phyloP scores from a whole-genome alignment of 2,888 invertebrate species.

The Drosophila nigricruria region DNA sequence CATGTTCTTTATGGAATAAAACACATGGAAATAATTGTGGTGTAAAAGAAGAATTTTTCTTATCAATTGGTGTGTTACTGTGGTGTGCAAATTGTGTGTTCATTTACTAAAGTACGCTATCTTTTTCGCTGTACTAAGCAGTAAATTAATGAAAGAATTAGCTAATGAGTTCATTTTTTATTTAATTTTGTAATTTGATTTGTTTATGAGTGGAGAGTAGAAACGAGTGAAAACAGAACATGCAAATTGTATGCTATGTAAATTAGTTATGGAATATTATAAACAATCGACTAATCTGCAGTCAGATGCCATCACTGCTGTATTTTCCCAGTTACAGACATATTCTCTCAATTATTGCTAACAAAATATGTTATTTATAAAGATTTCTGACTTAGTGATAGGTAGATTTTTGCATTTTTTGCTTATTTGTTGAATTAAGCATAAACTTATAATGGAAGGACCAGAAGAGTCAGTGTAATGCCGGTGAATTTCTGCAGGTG shows the following conservation, averaged over 20 bases:
- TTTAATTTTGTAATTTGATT: not conserved
- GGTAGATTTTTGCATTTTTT: not conserved
- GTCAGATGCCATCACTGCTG: too few species aligned
- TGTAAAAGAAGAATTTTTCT: constrained; percentile 21
- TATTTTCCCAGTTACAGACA: too few species aligned
- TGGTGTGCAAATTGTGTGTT: not conserved
- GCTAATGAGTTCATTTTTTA: not conserved
- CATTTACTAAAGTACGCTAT: not conserved
- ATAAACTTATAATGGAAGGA: too few species aligned
- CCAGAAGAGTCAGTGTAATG: not conserved
- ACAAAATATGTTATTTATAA: not conserved
- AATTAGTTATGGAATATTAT: not conserved
- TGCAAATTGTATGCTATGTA: not conserved
- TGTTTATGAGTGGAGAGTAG: not conserved
- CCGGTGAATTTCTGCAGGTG: not conserved
- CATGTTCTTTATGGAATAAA: constrained; percentile 52
- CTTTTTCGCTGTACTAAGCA: not conserved
- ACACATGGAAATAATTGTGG: constrained; percentile 31
- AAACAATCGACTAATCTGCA: too few species aligned
- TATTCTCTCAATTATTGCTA: not conserved
- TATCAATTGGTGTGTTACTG: not conserved
- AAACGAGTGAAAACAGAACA: not conserved
- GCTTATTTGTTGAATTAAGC: not conserved
- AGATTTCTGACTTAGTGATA: not conserved
- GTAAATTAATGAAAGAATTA: not conserved